Conservation (phyloP, 2,797 vertebrate genomes). For the Acrossocheilus wenchowensis region DNA sequence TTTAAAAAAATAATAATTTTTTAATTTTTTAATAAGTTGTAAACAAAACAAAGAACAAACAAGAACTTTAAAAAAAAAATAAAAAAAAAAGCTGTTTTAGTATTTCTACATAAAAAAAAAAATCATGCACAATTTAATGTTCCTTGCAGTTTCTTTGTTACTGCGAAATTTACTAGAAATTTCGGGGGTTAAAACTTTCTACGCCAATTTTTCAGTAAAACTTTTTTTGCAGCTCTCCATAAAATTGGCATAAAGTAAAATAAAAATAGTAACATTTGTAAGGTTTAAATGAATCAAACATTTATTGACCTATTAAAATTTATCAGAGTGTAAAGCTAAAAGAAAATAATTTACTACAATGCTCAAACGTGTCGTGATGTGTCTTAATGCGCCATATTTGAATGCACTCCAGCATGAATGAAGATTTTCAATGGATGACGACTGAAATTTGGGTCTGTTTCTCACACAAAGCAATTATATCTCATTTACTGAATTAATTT, state of each 20-base stretch:
- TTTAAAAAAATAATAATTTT: too few relatives aligned
- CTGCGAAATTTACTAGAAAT: too few relatives aligned
- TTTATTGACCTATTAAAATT: neutral
- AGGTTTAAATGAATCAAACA: neutral
- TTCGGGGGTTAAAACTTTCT: too few relatives aligned
- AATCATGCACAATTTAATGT: too few relatives aligned
- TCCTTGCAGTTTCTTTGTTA: too few relatives aligned
- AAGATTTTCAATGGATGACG: neutral
- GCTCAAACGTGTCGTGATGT: neutral
- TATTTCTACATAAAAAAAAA: neutral
- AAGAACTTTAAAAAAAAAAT: too few relatives aligned
- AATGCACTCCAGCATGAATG: neutral
- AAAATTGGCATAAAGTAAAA: neutral
- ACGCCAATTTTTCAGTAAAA: too few relatives aligned
- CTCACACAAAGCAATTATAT: neutral
- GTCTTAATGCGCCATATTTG: neutral
- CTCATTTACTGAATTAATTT: neutral
- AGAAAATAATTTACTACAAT: too few relatives aligned
- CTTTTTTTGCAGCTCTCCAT: too few relatives aligned
- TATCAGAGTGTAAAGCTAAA: too few relatives aligned
- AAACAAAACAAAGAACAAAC: too few relatives aligned
- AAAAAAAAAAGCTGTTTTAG: neutral
- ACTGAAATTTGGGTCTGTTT: neutral
- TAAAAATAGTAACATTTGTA: neutral
- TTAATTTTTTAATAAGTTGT: too few relatives aligned